A percentile compares a stretch with the other conserved stretches of the same genome.
These are phyloP conservation scores for Parnassius glacialis DNA, from an alignment of 2,888 invertebrate species.

Conservation along the genomic window DNA sequence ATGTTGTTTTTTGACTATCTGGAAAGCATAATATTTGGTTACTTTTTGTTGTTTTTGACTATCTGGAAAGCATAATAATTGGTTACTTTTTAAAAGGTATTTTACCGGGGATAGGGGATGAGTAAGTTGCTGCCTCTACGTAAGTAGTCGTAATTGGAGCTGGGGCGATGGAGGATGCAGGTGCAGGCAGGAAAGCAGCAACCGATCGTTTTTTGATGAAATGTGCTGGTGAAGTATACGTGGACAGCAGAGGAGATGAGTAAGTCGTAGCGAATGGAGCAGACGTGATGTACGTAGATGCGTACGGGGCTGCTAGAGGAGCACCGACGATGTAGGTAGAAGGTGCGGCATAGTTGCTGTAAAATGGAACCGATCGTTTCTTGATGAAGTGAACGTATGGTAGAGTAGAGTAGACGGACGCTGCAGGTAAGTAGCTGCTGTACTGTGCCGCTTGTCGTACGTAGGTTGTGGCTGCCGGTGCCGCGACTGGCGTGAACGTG, in stretches of 20 bases:
- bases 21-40: too few species aligned
- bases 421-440: slow-evolving; percentile 37
- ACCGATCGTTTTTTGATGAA: slow-evolving; percentile 26
- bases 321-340: slow-evolving; percentile 34
- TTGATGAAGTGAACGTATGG: slow-evolving; percentile 37
- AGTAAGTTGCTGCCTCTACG: slow-evolving; percentile 6
- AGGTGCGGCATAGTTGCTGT: slow-evolving; percentile 19
- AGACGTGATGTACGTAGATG: slow-evolving; percentile 6
- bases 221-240: slow-evolving; percentile 17
- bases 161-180: slow-evolving; percentile 1
- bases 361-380: slow-evolving; percentile 51
- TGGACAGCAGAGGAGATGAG: slow-evolving; percentile 19
- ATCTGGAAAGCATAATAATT: too few species aligned
- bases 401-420: slow-evolving; percentile 40
- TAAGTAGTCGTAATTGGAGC: slow-evolving; percentile 15
- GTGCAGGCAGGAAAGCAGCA: not conserved
- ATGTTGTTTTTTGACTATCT: too few species aligned
- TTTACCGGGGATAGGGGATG: not conserved
- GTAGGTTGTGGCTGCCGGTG: slow-evolving; percentile 29
- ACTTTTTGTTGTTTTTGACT: too few species aligned
- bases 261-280: slow-evolving; percentile 9
- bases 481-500: slow-evolving; percentile 7
- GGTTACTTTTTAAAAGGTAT: too few species aligned
- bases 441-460: slow-evolving; percentile 14
- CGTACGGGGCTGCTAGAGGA: slow-evolving; percentile 24